phyloP scores from a whole-genome alignment of 2,888 invertebrate genomes.

The Nudaria mundana region DNA sequence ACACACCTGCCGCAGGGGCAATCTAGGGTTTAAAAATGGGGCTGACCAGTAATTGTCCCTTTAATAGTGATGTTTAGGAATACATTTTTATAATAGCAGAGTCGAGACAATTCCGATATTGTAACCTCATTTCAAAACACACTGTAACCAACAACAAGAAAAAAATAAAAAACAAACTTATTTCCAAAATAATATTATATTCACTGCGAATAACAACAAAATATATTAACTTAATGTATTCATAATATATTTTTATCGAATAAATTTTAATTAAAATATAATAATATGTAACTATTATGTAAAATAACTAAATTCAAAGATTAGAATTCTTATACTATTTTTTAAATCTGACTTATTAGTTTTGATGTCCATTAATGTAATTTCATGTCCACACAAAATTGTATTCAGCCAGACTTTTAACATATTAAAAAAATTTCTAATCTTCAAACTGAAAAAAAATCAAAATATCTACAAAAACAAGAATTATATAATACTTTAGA shows the following conservation, averaged over 20 bases:
- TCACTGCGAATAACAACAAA: constrained; percentile 62
- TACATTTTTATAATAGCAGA: no score
- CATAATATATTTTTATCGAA: constrained; percentile 33
- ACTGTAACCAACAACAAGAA: constrained; percentile 17
- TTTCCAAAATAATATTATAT: constrained; percentile 57
- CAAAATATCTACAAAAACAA: constrained; percentile 21
- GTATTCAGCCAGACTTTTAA: background rate
- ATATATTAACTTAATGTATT: constrained; percentile 51
- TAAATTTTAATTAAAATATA: constrained; percentile 13
- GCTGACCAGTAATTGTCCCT: no score
- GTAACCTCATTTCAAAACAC: no score
- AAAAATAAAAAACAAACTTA: constrained; percentile 19
- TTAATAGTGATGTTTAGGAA: no score
- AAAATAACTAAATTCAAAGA: constrained; percentile 9
- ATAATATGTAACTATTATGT: background rate
- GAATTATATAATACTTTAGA: constrained; percentile 28
- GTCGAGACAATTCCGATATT: no score
- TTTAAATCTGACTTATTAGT: no score
- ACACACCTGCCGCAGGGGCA: no score
- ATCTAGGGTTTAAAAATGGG: no score
- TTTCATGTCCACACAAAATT: no score
- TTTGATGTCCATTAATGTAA: background rate
- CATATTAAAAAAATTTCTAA: constrained; percentile 6
- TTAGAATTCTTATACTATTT: background rate
- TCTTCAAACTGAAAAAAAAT: constrained; percentile 12